phyloP scores from a whole-genome alignment of 2,113 vertebrate genomes.

The Mus pahari region DNA sequence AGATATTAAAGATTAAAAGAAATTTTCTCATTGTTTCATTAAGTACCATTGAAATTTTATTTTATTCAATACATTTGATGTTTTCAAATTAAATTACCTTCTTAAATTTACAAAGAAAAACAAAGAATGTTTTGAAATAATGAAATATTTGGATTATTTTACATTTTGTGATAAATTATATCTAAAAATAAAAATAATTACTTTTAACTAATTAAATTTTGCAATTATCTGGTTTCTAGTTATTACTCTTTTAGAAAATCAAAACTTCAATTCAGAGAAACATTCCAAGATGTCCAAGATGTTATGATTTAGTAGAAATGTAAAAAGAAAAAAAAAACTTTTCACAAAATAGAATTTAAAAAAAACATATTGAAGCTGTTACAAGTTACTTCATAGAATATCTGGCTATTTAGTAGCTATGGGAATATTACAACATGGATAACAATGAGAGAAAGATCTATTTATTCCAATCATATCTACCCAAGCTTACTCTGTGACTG shows the following conservation, averaged over 20 bases:
- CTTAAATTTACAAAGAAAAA: slow-evolving; percentile 38
- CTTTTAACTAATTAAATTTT: slow-evolving; percentile 69
- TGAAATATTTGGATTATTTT: slow-evolving; percentile 63
- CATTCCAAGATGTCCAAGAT: slow-evolving; percentile 31
- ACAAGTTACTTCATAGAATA: slow-evolving; percentile 3
- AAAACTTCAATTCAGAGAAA: slow-evolving; percentile 49
- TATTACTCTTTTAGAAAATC: slow-evolving; percentile 6
- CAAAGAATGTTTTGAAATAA: slow-evolving; percentile 65
- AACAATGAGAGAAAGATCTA: background rate
- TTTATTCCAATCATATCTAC: slow-evolving; percentile 7
- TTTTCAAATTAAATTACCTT: slow-evolving; percentile 76
- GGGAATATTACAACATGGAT: background rate
- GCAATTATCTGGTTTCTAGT: slow-evolving; percentile 24
- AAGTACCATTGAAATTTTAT: slow-evolving; percentile 69
- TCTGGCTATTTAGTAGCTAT: background rate
- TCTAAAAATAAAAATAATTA: slow-evolving; percentile 68
- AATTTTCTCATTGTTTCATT: slow-evolving; percentile 69
- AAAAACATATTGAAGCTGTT: background rate
- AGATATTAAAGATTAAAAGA: slow-evolving; percentile 68
- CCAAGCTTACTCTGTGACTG: background rate
- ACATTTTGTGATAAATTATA: slow-evolving; percentile 66
- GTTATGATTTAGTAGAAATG: slow-evolving; percentile 18
- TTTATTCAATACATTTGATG: slow-evolving; percentile 74
- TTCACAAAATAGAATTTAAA: slow-evolving; percentile 23
- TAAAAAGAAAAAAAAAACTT: slow-evolving; percentile 32